Percentiles rank a stretch among this genome's conserved stretches.
phyloP scores from a whole-genome alignment of 2,888 invertebrate genomes.

The Oligia fasciuncula region DNA sequence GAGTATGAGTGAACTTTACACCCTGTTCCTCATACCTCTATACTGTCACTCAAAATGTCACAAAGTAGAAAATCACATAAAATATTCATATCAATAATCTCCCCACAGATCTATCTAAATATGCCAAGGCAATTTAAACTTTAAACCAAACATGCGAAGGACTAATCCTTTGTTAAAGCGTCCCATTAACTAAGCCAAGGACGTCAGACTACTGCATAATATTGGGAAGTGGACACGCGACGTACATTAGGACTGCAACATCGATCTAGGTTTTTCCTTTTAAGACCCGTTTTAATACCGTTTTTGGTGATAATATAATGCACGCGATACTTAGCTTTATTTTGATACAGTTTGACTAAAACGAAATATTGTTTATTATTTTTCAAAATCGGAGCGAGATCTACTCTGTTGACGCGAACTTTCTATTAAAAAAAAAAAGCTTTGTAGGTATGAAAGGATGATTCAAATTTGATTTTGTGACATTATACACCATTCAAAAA shows the following conservation, averaged over 20 bases:
- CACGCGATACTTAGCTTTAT: conserved; percentile 1
- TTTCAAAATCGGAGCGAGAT: neutral
- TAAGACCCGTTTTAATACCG: conserved; percentile 22
- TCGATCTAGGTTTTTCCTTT: conserved; percentile 63
- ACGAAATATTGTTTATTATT: neutral
- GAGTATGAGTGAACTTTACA: too few species aligned
- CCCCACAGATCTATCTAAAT: neutral
- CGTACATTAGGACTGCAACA: conserved; percentile 70
- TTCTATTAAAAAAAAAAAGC: too few species aligned
- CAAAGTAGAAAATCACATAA: neutral
- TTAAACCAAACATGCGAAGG: conserved; percentile 35
- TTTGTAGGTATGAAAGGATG: too few species aligned
- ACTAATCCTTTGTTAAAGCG: conserved; percentile 36
- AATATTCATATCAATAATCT: conserved; percentile 19
- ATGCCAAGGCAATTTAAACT: conserved; percentile 46
- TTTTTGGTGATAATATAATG: neutral
- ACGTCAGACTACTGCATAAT: conserved; percentile 58
- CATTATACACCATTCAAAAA: neutral
- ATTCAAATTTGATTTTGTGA: neutral
- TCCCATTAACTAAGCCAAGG: conserved; percentile 48
- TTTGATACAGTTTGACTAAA: neutral
- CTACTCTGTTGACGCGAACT: too few species aligned
- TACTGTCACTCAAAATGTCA: neutral
- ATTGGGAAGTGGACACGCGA: conserved; percentile 71
- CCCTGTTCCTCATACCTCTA: too few species aligned